Base-by-base conservation (phyloP, 2,113 vertebrate species). In the Esox niger region DNA sequence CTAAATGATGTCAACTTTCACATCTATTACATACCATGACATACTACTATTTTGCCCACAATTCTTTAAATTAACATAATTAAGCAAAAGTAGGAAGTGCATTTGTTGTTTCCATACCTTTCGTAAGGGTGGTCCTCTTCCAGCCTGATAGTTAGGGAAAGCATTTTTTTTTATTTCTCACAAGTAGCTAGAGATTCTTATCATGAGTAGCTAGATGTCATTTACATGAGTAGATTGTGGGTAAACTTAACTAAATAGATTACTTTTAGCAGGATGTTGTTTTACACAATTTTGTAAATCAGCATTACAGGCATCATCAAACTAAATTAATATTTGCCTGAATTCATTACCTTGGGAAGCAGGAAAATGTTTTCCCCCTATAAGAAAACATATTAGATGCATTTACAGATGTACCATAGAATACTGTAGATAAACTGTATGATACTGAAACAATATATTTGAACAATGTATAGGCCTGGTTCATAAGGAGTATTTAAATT, bases 311-410 rank as follows among this genome's bases (percentile, higher is more conserved):
- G 3, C 38, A 25, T 25, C 55, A 57, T 10, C 10, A 26, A 27
- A 57, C n/a, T 26, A 13, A 26, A 23, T 13, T 25, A 13, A 8
- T 25, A 25, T 59, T 29, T 35, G 30, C 23, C 20, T 8, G 11
- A 10, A 43, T 65, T 31, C 66, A 77, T 57, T 71, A 88, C 86
- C 62, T 15, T 61, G 11, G 71, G 71, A 27, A 77, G 52, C 49
- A 84, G 25, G 43, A 84, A 87, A 7, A 83, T 0, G 60, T 75
- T 87, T 35, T 85, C 80, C 27, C 85, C 86, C 86, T 89, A 71
- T 10, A 29, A 63, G 38, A 32, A 73, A 29, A 54, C 20, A 25
- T 2, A n/a, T 33, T 38, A 4, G n/a, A 17, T 25, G 58, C 10
- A 21, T 61, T 43, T n/a, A 47, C 25, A 33, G 47, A 23, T 21